Evolutionary conservation across 2,888 invertebrate genomes (phyloP).

Genomic region (Steinernema scapterisci): DNA sequence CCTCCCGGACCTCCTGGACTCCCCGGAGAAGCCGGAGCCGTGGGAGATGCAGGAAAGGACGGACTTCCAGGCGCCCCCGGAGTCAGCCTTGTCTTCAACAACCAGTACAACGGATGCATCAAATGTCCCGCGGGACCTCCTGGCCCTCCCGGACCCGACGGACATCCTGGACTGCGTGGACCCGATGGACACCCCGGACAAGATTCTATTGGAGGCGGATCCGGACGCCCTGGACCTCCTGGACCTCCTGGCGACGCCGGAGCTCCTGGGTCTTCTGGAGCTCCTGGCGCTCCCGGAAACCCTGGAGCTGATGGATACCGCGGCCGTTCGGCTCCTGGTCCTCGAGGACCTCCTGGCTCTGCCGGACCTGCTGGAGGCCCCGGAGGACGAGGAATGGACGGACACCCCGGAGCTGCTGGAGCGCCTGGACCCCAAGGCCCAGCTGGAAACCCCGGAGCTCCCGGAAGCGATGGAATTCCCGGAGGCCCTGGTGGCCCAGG

Average conservation of each 20-base stretch:
- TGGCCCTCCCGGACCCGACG: constrained; percentile 56
- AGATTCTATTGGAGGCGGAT: constrained; percentile 17
- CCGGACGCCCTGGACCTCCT: neutral
- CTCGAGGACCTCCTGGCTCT: constrained; percentile 53
- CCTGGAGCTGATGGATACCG: constrained; percentile 43
- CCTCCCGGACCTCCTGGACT: constrained; percentile 48
- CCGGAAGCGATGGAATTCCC: constrained; percentile 45
- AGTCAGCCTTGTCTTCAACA: constrained; percentile 36
- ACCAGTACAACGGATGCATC: neutral
- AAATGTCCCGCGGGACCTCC: constrained; percentile 43
- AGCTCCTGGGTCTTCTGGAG: constrained; percentile 47
- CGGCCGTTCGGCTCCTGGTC: constrained; percentile 50
- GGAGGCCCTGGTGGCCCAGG: constrained; percentile 50
- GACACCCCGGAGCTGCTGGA: constrained; percentile 53
- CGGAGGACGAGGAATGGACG: constrained; percentile 54
- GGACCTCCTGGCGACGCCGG: constrained; percentile 21
- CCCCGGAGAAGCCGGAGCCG: constrained; percentile 47
- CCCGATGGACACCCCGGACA: constrained; percentile 54
- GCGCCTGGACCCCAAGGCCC: constrained; percentile 73
- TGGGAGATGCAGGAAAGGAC: constrained; percentile 51
- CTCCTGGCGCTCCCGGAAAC: constrained; percentile 38
- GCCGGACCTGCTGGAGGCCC: constrained; percentile 53
- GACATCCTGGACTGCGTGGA: constrained; percentile 54
- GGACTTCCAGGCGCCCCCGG: constrained; percentile 57
- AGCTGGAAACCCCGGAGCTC: constrained; percentile 53